Base-by-base conservation (phyloP, 2,113 vertebrate species). In the Barbus barbus region DNA sequence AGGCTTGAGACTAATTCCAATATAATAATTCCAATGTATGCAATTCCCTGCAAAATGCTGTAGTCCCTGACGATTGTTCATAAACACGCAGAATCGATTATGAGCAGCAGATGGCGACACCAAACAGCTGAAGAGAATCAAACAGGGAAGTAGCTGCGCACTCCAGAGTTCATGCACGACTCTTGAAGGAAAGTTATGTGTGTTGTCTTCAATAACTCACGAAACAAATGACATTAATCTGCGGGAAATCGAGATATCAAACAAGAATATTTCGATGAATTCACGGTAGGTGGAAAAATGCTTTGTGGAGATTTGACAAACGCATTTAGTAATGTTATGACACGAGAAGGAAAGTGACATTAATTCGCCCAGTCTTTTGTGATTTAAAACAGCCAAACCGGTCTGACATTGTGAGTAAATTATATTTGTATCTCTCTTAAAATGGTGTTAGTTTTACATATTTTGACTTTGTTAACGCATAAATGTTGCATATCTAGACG, bases 251-350 rank as follows among this genome's bases (percentile, higher is more conserved):
- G 0, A 31, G 12, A 51, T 56, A 46, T 18, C 26, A 16, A 24
- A 11, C 20, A 3, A 53, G 2, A 63, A 41, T 71, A 73, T 22
- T 33, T 5, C 14, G 22, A 26, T 41, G 41, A 84, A 28, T n/a
- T 77, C 26, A 80, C 71, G 86, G 86, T 87, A 78, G 75, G 83
- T 82, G 7, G 3, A 38, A 63, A 38, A 71, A 1, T 7, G 36
- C n/a, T 44, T 20, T 69, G 28, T 28, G 14, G 4, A 16, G 2
- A 24, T 58, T 36, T 67, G 36, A 12, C 56, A 1, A 60, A 78
- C 13, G 7, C 1, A 41, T 41, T 41, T 24, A 8, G 28, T 56
- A 77, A 20, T 33, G 74, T 56, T 76, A 22, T 78, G 18, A 14
- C 28, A 58, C 28, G 74, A 56, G 20, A 41, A 41, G 41, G 41